phyloP scores from a whole-genome alignment of 2,113 vertebrate genomes.

The Hassar affinis region DNA sequence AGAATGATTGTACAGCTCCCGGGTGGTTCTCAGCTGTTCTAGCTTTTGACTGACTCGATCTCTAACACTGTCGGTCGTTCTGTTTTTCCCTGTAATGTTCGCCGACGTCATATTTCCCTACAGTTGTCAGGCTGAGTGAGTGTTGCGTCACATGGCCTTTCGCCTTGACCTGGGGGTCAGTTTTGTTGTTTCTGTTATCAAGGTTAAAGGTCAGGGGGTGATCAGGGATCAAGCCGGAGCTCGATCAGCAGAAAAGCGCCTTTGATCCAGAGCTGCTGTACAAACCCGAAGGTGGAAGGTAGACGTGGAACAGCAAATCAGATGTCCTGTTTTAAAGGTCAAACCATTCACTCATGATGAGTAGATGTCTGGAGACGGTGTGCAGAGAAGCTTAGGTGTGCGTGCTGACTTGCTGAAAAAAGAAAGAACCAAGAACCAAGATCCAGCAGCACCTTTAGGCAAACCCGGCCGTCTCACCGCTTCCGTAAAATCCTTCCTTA shows the following conservation, averaged over 20 bases:
- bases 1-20: no score
- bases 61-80: no score
- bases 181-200: not conserved
- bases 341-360: not conserved
- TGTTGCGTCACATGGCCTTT: not conserved
- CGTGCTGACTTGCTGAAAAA: not conserved
- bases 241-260: not conserved
- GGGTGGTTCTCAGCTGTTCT: no score
- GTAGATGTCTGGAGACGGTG: not conserved
- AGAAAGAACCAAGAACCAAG: not conserved
- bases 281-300: not conserved
- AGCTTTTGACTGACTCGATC: no score
- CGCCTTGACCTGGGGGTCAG: not conserved
- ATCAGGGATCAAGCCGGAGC: not conserved
- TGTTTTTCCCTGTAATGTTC: no score
- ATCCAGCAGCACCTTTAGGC: not conserved
- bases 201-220: not conserved
- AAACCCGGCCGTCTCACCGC: not conserved
- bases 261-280: not conserved
- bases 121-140: not conserved
- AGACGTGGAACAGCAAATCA: not conserved
- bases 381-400: not conserved
- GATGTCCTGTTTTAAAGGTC: not conserved
- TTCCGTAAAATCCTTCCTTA: conserved; percentile 19
- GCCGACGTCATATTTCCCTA: not conserved